A percentile compares a stretch with the other conserved stretches of the same genome.
These are phyloP conservation scores for cat (Felis catus) DNA, from an alignment of 2,113 vertebrate species.

Conservation along the genomic window DNA sequence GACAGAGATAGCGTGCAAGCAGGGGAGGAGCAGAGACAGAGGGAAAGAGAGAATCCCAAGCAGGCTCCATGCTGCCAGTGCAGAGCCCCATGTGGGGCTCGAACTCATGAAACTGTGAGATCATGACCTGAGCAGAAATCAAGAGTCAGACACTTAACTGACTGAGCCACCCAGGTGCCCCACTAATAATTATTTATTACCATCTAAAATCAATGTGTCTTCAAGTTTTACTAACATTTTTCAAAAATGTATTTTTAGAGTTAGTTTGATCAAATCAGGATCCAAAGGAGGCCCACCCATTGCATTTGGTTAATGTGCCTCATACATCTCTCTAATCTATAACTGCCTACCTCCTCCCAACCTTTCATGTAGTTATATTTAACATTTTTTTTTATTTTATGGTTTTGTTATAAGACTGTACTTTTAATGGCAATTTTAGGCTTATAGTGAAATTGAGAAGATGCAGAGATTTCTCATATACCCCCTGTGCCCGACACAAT, in stretches of 20 bases:
- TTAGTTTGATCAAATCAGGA: not conserved
- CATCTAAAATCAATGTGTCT: not conserved
- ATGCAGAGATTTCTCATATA: not conserved
- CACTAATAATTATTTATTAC: not conserved
- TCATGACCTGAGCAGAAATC: too few relatives aligned
- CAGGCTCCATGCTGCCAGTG: too few relatives aligned
- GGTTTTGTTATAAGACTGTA: not conserved
- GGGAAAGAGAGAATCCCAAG: too few relatives aligned
- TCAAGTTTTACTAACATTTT: not conserved
- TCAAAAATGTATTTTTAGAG: not conserved
- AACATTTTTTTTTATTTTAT: not conserved
- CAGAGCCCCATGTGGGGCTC: too few relatives aligned
- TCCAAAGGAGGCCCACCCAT: not conserved
- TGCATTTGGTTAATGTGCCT: not conserved
- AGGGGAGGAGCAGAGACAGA: too few relatives aligned
- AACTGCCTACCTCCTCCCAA: not conserved
- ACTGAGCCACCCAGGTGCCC: too few relatives aligned
- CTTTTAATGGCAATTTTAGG: not conserved
- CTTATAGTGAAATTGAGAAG: not conserved
- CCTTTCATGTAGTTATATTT: not conserved
- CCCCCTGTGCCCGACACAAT: fast-evolving
- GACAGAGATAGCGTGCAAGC: too few relatives aligned
- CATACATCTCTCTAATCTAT: not conserved
- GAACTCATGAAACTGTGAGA: too few relatives aligned
- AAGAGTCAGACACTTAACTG: too few relatives aligned